Evolutionary conservation across 1,140 invertebrate genomes (phyloP), one percentile per base, ranked within the genome.

Genomic region (Helicoverpa zea): DNA sequence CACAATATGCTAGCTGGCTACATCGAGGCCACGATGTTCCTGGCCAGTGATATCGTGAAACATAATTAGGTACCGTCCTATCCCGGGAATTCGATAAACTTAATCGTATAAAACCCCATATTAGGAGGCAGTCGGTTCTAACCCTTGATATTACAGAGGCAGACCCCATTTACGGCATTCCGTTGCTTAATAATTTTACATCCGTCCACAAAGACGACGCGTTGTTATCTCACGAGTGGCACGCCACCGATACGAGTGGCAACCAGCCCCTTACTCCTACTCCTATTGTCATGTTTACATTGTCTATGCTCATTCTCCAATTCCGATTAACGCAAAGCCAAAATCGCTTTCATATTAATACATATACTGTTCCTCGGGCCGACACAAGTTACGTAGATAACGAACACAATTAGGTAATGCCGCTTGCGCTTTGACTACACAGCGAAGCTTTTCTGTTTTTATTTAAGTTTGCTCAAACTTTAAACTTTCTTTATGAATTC

Each of bases 241-340:
- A 94, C 89, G 85, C 90, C 84, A 86, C 89, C 86, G 91, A 94
- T 93, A 93, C 85, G 88, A 92, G 86, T 87, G 84, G 78, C 86
- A 87, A 83, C 85, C 86, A 87, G 81, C 89, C 85, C 86, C 84
- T 72, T 84, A 86, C 88, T 88, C 86, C 82, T 79, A 79, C 79
- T 91, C 70, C 91, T 86, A 93, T 94, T 94, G 92, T 94, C 87
- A 88, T 90, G 89, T 93, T 93, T 92, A 93, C 92, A 93, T 94
- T 94, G 91, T 92, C 91, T 94, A 88, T 92, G 90, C 87, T 91
- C 90, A 91, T 90, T 92, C 85, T 86, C 86, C 84, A 91, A 92
- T 92, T 91, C 89, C 88, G 86, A 90, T 90, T 92, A 92, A 87
- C 87, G 84, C 82, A 83, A 85, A 89, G 85, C 85, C 84, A 88